Base-by-base conservation (phyloP, 2,888 invertebrate genomes). In the Peribatodes rhomboidaria region DNA sequence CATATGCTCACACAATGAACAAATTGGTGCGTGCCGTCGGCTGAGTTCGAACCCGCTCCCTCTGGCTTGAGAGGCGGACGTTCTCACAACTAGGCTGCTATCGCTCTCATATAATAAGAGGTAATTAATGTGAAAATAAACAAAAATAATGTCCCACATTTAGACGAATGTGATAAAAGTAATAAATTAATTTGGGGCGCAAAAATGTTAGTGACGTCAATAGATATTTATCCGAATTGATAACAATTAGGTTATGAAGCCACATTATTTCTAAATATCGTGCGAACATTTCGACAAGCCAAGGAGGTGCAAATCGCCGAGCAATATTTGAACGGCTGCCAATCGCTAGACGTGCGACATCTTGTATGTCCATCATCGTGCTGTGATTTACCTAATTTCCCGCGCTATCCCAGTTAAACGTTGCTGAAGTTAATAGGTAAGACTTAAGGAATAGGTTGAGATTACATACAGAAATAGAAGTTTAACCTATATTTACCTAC, bases 251-350 rank as follows among this genome's bases (percentile, higher is more conserved):
- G 16, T 42, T 31, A 55, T 1, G 20, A 22, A 47, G n/a, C 14
- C 14, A 37, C 56, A 37, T 33, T 22, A 9, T 37, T 27, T 47
- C 22, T 14, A 1, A 20, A 10, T 2, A 33, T 33, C 11, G 13
- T 35, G 18, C n/a, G 10, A 46, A 18, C 18, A 39, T 37, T 37
- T 46, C 52, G 27, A 44, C 27, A 18, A 47, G 54, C 54, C 47
- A 54, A 47, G 9, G 56, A 69, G 69, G 67, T 65, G 72, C 69
- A 65, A 70, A 68, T 69, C 55, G 69, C 39, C 54, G 67, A 61
- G 65, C 60, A 65, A 62, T 67, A 69, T 54, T 78, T 79, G 79
- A 77, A 71, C 62, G 49, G 50, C 16, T 75, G 80, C 79, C 79
- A 77, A 79, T 66, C 62, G 58, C 59, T 59, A 61, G 55, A 47